Conservation (phyloP, 53 echinoderm and acorn worm species). For the Mesocentrotus franciscanus region DNA sequence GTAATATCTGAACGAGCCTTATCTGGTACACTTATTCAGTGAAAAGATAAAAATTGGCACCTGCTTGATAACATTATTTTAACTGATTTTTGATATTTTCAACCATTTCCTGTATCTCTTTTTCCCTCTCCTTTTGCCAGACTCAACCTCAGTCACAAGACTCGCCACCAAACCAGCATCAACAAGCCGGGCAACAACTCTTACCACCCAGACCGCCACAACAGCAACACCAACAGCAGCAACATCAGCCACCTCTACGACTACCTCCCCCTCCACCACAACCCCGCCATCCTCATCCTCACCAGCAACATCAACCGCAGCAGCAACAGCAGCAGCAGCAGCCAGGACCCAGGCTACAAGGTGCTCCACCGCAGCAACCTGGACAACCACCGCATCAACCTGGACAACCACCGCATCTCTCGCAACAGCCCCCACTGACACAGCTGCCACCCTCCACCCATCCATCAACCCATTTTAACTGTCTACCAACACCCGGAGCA, state of each 20-base stretch:
- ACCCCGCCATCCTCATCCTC: neutral
- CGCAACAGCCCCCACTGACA: conserved; percentile 18
- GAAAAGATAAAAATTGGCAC: too few relatives aligned
- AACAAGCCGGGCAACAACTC: neutral
- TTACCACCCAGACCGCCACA: conserved; percentile 44
- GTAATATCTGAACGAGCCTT: too few relatives aligned
- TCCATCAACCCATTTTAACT: conserved; percentile 30
- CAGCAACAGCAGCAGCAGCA: conserved; percentile 23
- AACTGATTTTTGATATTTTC: too few relatives aligned
- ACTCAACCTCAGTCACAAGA: conserved; percentile 25
- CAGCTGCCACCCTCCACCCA: conserved; percentile 39
- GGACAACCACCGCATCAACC: neutral
- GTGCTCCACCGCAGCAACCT: neutral
- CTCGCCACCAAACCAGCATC: conserved; percentile 37
- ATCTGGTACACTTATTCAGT: too few relatives aligned
- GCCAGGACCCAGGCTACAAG: conserved; percentile 16
- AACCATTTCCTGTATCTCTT: too few relatives aligned
- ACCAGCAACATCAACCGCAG: conserved; percentile 22
- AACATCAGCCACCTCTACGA: neutral
- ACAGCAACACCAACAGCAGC: conserved; percentile 10
- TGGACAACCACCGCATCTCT: conserved; percentile 3
- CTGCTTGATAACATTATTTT: too few relatives aligned
- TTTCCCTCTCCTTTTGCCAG: neutral
- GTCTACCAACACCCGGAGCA: conserved; percentile 52
- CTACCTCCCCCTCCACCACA: conserved; percentile 20